These are phyloP conservation scores for Dasyurus viverrinus DNA, from an alignment of 2,113 vertebrate genomes.

Conservation along the genomic window DNA sequence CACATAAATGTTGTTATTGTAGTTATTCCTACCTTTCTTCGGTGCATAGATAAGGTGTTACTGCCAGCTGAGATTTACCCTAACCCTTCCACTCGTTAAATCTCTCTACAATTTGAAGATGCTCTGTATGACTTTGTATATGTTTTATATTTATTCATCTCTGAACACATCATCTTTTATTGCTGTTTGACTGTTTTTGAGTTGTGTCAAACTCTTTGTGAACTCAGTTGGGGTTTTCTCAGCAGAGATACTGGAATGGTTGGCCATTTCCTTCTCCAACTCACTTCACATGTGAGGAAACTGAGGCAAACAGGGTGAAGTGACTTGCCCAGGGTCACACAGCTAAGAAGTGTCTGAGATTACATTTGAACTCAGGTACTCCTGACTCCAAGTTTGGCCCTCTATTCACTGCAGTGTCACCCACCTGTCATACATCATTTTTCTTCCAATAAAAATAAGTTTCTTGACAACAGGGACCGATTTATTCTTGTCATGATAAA, in stretches of 20 bases:
- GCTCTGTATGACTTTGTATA: neutral
- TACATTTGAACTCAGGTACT: neutral
- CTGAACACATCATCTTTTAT: neutral
- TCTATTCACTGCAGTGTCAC: neutral
- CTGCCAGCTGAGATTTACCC: neutral
- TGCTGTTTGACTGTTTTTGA: too few relatives aligned
- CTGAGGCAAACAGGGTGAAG: neutral
- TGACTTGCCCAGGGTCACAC: neutral
- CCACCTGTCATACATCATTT: neutral
- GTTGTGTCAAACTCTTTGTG: too few relatives aligned
- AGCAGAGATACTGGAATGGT: too few relatives aligned
- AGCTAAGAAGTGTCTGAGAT: neutral
- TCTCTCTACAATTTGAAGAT: neutral
- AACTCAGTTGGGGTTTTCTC: too few relatives aligned
- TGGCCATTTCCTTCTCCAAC: too few relatives aligned
- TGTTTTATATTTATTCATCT: neutral
- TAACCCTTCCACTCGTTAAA: neutral
- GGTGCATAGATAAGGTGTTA: neutral
- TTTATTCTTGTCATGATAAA: neutral
- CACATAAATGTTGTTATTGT: neutral
- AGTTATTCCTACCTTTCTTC: neutral
- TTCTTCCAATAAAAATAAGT: neutral
- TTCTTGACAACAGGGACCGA: neutral
- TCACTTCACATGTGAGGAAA: too few relatives aligned
- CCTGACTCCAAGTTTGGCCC: neutral